phyloP scores from a whole-genome alignment of 2,797 vertebrate species.

The Pampus argenteus region DNA sequence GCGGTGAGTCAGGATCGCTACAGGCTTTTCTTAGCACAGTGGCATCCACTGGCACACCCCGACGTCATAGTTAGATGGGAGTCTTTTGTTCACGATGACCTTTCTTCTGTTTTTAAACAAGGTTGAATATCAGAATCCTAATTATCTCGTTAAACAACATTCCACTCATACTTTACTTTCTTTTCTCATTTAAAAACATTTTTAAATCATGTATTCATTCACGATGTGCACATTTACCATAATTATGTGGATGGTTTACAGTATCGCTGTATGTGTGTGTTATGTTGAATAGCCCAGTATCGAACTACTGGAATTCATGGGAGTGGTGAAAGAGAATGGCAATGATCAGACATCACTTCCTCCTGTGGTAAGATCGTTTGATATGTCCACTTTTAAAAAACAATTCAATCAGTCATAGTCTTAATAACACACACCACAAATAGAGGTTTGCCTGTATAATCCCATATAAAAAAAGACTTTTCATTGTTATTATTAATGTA shows the following conservation, averaged over 20 bases:
- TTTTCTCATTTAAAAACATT: background rate
- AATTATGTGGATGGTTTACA: background rate
- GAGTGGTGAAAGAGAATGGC: conserved; percentile 83
- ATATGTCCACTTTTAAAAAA: background rate
- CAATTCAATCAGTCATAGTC: background rate
- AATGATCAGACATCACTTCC: conserved; percentile 65
- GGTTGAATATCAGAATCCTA: background rate
- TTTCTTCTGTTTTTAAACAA: conserved; percentile 11
- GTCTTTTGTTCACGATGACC: conserved; percentile 36
- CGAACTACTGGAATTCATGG: conserved; percentile 81
- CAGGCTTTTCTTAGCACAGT: conserved; percentile 25
- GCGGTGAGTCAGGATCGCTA: conserved; percentile 57
- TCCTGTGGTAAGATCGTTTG: conserved; percentile 74
- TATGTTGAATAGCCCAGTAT: conserved; percentile 79
- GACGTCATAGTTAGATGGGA: conserved; percentile 44
- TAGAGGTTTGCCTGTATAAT: background rate
- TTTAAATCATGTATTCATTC: background rate
- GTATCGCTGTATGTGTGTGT: conserved; percentile 7
- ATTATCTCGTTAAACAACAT: background rate
- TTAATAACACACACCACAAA: background rate
- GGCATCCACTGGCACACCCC: conserved; percentile 59
- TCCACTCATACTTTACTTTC: background rate
- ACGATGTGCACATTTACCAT: background rate
- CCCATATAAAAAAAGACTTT: background rate
- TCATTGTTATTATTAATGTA: too few species aligned